Evolutionary conservation across 2,797 vertebrate genomes (phyloP), one percentile per base, ranked within the genome.

Genomic region (Cyclura pinguis): DNA sequence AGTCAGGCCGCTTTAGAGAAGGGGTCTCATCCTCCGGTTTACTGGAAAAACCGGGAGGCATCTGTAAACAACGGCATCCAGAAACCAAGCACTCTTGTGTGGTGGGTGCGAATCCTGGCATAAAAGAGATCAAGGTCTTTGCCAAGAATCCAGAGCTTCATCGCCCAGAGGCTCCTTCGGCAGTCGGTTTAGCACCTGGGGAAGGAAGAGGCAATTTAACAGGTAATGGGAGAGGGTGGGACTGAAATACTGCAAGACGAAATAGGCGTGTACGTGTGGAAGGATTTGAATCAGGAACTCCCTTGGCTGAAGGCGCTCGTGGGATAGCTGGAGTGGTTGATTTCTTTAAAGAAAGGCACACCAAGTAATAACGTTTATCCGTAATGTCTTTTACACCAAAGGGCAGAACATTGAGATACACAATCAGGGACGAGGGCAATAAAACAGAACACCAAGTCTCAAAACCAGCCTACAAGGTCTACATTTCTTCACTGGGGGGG

Each of bases 61-160:
- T 9, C 7, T 18, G n/a, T 32, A 6, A 8, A 5, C 0, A 22
- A 32, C 0, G 24, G 47, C 57, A 72, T 0, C 27, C 4, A 9
- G 42, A 47, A 38, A 18, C 7, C 0, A 1, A 2, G 4, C 2
- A 4, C 32, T 16, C 32, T 20, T 7, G 10, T 55, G 8, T 6
- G 2, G 77, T 18, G 76, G 76, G 16, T 13, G 20, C 52, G 20
- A 32, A 3, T 59, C 80, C 35, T 64, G 32, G n/a, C 1, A 0
- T 8, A 1, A 8, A 35, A 4, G 38, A n/a, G 59, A 29, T 4
- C 59, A 6, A 67, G 18, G 38, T 12, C 6, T 32, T 47, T 50
- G 20, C 24, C 12, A 62, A 50, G 22, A 38, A 74, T 1, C 55
- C 47, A 38, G 6, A 22, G 42, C 10, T 32, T 55, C 77, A 9